Evolutionary conservation across 2,797 vertebrate species (phyloP), one percentile per base, ranked within the genome.

Genomic region (Danio jaintianensis): DNA sequence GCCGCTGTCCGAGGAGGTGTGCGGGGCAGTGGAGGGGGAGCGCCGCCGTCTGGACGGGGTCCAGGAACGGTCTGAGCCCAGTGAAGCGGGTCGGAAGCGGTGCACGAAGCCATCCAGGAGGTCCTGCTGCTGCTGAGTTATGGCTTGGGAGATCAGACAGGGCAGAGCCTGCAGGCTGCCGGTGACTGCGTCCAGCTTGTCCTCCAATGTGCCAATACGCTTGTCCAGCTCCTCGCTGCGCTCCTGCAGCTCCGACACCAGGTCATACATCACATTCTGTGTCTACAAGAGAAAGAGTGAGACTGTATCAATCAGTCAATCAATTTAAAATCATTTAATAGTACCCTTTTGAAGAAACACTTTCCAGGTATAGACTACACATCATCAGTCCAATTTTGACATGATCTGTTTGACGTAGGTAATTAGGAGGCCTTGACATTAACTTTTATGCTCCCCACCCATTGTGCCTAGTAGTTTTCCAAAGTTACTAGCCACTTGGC

Each of bases 151-250:
- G 83, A 97, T 92, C 81, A 97, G 94, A 88, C 94, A 91, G 0
- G 97, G 97, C 89, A 98, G 91, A 66, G 96, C 95, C 90, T 95
- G 95, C 87, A 98, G 92, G 86, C 95, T 95, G 91, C 95, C 89
- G 11, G 95, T 96, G 90, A 98, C 93, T 2, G 94, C 91, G 86
- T 97, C 97, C 90, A 97, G 91, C 82, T 96, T 97, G 90, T 93
- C 92, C 90, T 98, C 96, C 85, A 98, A 85, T 22, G 94, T 93
- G 4, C 93, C 94, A 87, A 98, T 94, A 45, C 96, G 95, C 90
- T 96, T 96, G 93, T 97, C 97, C 85, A 97, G 91, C 86, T 97
- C 97, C 90, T 98, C 96, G 22, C 96, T 95, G 87, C 95, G 96
- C 85, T 96, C 96, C 84, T 98, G 97, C 88, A 98, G 94, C 88